A percentile compares a stretch with the other conserved stretches of the same genome.
Conservation (phyloP, 2,888 invertebrate genomes). For the Meteorus cinctellus region DNA sequence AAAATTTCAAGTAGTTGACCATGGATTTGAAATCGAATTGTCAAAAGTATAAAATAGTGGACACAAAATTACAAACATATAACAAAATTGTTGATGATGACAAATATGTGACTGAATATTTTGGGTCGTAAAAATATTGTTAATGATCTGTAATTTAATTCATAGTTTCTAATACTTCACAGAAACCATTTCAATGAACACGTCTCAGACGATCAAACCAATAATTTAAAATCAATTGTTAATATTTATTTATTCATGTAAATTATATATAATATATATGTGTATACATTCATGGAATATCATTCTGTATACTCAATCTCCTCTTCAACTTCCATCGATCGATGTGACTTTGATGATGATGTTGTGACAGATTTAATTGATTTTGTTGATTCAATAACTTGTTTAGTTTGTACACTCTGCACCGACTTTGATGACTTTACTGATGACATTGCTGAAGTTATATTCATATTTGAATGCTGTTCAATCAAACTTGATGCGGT, state of each 20-base stretch:
- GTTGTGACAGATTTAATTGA: slow-evolving; percentile 73
- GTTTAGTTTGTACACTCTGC: slow-evolving; percentile 73
- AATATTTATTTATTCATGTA: slow-evolving; percentile 7
- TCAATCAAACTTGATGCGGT: slow-evolving; percentile 61
- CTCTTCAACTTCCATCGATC: slow-evolving; percentile 80
- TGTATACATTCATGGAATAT: neutral
- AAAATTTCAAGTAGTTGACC: too few species aligned
- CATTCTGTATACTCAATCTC: slow-evolving; percentile 67
- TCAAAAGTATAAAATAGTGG: too few species aligned
- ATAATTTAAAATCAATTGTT: neutral
- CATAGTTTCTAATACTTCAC: too few species aligned
- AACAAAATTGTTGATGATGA: too few species aligned
- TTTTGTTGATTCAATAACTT: slow-evolving; percentile 70
- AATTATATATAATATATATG: neutral
- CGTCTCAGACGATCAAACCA: too few species aligned
- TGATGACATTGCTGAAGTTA: slow-evolving; percentile 63
- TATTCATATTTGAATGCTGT: slow-evolving; percentile 61
- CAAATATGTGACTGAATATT: too few species aligned
- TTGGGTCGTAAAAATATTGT: too few species aligned
- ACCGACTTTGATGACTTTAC: slow-evolving; percentile 76
- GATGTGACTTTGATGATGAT: slow-evolving; percentile 77
- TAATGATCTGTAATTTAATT: too few species aligned
- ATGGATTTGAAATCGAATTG: too few species aligned
- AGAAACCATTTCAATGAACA: too few species aligned
- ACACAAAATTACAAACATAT: too few species aligned